Conservation (phyloP, 1,140 invertebrate species). For the Neelides sp. region DNA sequence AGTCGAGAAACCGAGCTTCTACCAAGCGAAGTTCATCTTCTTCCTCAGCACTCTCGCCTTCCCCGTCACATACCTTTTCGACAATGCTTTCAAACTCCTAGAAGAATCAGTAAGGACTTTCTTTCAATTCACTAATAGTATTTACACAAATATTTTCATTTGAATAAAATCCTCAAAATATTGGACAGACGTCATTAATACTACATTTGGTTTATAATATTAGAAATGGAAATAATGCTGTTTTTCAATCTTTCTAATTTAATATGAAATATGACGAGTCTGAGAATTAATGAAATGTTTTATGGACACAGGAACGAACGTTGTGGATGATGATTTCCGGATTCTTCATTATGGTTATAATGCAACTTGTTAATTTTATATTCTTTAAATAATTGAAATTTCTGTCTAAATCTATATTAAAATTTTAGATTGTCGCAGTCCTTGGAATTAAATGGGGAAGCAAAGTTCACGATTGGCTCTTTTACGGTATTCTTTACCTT, state of each 20-base stretch:
- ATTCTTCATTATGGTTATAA: constrained; percentile 15
- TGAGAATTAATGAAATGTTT: not conserved
- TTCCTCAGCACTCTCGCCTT: constrained; percentile 19
- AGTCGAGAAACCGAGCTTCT: constrained; percentile 1
- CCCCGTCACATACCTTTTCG: constrained; percentile 20
- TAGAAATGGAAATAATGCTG: not conserved
- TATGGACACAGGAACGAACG: constrained; percentile 15
- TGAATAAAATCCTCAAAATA: not conserved
- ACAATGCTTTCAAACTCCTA: constrained; percentile 17
- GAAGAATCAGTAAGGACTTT: constrained; percentile 18
- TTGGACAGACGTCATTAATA: not conserved
- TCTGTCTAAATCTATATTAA: too few relatives aligned
- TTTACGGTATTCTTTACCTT: constrained; percentile 15
- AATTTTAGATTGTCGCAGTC: too few relatives aligned
- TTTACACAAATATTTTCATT: not conserved
- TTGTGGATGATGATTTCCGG: constrained; percentile 25
- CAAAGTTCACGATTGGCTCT: constrained; percentile 22
- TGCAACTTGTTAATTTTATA: too few relatives aligned
- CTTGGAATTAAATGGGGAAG: constrained; percentile 1
- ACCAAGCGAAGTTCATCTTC: constrained; percentile 20
- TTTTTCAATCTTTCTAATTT: not conserved
- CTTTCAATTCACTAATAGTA: not conserved
- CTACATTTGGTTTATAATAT: not conserved
- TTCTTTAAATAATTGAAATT: too few relatives aligned
- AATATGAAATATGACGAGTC: not conserved